Percentiles rank a stretch among this genome's conserved stretches.
phyloP scores from a whole-genome alignment of 1,140 invertebrate genomes.

The Drosophila pseudoobscura region DNA sequence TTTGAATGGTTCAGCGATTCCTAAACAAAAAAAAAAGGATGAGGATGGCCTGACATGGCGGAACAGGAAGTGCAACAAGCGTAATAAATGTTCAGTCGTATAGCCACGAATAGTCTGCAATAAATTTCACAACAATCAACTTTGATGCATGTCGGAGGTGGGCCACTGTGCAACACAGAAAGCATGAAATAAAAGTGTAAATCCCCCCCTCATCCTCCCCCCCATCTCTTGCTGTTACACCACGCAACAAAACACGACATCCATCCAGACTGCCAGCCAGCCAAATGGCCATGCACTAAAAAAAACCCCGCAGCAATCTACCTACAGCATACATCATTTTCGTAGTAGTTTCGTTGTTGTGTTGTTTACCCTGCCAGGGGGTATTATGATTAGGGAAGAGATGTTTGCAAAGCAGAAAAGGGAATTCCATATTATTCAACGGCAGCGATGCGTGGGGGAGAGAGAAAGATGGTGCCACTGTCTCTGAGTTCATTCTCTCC shows the following conservation, averaged over 20 bases:
- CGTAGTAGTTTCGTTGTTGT: slow-evolving; percentile 20
- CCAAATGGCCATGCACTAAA: slow-evolving; percentile 51
- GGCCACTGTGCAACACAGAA: slow-evolving; percentile 32
- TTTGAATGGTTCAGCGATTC: slow-evolving; percentile 71
- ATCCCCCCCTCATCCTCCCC: not conserved
- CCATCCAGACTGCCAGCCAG: slow-evolving; percentile 9
- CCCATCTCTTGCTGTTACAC: slow-evolving; percentile 1
- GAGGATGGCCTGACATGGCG: slow-evolving; percentile 16
- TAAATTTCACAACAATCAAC: slow-evolving; percentile 82
- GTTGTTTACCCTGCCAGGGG: too few relatives aligned
- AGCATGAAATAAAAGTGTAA: slow-evolving; percentile 17
- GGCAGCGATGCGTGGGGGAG: too few relatives aligned
- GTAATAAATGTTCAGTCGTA: slow-evolving; percentile 76
- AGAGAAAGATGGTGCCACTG: too few relatives aligned
- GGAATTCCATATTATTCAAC: too few relatives aligned
- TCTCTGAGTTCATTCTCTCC: too few relatives aligned
- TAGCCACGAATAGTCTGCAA: slow-evolving; percentile 76
- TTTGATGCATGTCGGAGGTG: slow-evolving; percentile 77
- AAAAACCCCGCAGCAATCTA: slow-evolving; percentile 64
- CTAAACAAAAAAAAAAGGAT: slow-evolving; percentile 53
- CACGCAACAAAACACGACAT: slow-evolving; percentile 19
- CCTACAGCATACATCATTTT: slow-evolving; percentile 66
- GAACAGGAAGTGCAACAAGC: slow-evolving; percentile 70
- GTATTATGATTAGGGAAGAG: too few relatives aligned
- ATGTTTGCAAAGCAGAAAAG: too few relatives aligned